Evolutionary conservation across 2,888 invertebrate species (phyloP), one percentile per base, ranked within the genome.

Genomic region (Cinara cedri): DNA sequence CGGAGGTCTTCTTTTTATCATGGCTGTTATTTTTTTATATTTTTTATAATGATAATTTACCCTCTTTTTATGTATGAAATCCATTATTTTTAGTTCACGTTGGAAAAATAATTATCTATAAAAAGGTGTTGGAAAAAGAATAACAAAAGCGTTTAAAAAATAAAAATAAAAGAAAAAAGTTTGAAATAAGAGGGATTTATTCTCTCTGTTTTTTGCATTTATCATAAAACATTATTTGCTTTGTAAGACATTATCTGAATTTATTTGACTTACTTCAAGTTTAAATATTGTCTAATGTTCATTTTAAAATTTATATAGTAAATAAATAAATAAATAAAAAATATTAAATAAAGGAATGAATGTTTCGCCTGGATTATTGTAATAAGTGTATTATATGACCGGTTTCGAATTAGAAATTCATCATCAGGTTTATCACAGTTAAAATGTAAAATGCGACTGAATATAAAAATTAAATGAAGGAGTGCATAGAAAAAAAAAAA

Each of bases 1-100:
- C 74, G 74, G 74, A 65, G 74, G 63, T 75, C 3, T 75, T 75
- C 74, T 75, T 75, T 75, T 75, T 75, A 75, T 75, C 74, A 54
- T 75, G 24, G 63, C 54, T 66, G 75, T 66, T 55, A 42, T 42
- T 62, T 76, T 57, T 75, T 34, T 68, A 57, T 57, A 68, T 76
- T 57, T 76, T 68, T 66, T 76, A 66, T 66, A 76, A 76, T 68
- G 76, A 76, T 76, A 76, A 76, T 76, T 76, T 76, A 68, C 66
- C 57, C 68, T 66, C 66, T 68, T 76, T 76, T 76, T 76, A 49
- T 57, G 49, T 44, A 16, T 46, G 42, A 4, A 54, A 75, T 75
- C 13, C 65, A 75, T 75, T 75, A 75, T 75, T 76, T 76, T 76
- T 57, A 57, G 74, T 75, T 75, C 46, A 68, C 49, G 57, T 76